A percentile compares a stretch with the other conserved stretches of the same genome.
Evolutionary conservation across 2,797 vertebrate genomes (phyloP).

Genomic region (Erpetoichthys calabaricus): DNA sequence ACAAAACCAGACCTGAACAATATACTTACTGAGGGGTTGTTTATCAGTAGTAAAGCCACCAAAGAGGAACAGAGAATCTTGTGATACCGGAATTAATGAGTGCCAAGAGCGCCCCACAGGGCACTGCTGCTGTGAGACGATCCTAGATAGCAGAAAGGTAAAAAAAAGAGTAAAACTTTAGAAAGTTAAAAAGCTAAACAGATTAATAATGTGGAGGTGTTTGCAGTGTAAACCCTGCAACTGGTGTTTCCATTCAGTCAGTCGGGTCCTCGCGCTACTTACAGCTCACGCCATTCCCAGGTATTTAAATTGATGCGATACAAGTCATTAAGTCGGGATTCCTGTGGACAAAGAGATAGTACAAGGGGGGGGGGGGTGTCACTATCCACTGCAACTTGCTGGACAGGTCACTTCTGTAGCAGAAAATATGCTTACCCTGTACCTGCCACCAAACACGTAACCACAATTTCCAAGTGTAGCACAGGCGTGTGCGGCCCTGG

Average conservation of each 20-base stretch:
- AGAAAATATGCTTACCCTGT: constrained; percentile 51
- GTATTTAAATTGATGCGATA: constrained; percentile 82
- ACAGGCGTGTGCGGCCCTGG: constrained; percentile 85
- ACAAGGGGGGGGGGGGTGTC: neutral
- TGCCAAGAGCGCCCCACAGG: constrained; percentile 89
- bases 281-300: constrained; percentile 94
- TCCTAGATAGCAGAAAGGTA: constrained; percentile 26
- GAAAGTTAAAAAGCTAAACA: no score
- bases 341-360: constrained; percentile 40
- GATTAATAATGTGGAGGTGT: no score
- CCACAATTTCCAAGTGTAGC: constrained; percentile 77
- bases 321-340: constrained; percentile 81
- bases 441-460: constrained; percentile 85
- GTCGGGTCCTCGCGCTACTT: constrained; percentile 24
- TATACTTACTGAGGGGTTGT: constrained; percentile 78
- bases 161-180: neutral
- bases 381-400: fast-evolving
- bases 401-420: neutral
- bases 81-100: constrained; percentile 72
- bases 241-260: no score
- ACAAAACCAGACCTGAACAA: no score
- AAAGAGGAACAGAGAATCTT: constrained; percentile 85
- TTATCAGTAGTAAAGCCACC: constrained; percentile 92
- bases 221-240: no score
- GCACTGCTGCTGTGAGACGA: constrained; percentile 53